A percentile compares a stretch with the other conserved stretches of the same genome.
Evolutionary conservation across 1,140 invertebrate genomes (phyloP).

Genomic region (Pararge aegeria): DNA sequence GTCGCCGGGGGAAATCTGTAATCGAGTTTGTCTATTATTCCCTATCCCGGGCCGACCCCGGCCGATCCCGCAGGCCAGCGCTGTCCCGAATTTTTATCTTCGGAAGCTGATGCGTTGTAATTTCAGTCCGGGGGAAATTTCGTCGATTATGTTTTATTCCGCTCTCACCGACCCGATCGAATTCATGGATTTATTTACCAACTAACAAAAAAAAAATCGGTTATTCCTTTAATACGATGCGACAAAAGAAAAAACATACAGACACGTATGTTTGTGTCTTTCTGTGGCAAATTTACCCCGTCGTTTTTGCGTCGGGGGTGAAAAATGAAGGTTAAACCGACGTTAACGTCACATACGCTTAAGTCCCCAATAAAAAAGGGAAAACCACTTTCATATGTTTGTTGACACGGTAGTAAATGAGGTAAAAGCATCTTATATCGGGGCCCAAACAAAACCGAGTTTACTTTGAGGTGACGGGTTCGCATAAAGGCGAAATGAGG

Average conservation of each 20-base stretch:
- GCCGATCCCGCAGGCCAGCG: conserved; percentile 32
- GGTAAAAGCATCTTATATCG: conserved; percentile 16
- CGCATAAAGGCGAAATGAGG: conserved; percentile 23
- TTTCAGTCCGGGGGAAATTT: conserved; percentile 25
- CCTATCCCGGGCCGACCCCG: conserved; percentile 35
- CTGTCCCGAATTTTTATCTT: conserved; percentile 45
- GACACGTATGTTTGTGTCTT: too few relatives aligned
- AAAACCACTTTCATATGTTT: neutral
- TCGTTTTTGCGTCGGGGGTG: too few relatives aligned
- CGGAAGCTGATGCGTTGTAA: conserved; percentile 36
- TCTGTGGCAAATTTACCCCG: too few relatives aligned
- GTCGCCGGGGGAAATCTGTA: conserved; percentile 57
- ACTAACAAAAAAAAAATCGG: too few relatives aligned
- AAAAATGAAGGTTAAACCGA: too few relatives aligned
- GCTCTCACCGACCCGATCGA: neutral
- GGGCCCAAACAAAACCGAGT: conserved; percentile 5
- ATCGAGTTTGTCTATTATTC: conserved; percentile 61
- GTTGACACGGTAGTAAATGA: conserved; percentile 13
- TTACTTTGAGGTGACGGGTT: conserved; percentile 25
- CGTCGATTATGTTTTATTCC: conserved; percentile 26
- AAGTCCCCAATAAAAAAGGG: too few relatives aligned
- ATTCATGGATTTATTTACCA: conserved; percentile 17
- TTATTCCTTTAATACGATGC: too few relatives aligned
- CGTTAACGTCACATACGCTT: too few relatives aligned
- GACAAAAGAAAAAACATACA: too few relatives aligned